Evolutionary conservation across 1,140 invertebrate genomes (phyloP), one percentile per base, ranked within the genome.

Genomic region (Arion vulgaris): DNA sequence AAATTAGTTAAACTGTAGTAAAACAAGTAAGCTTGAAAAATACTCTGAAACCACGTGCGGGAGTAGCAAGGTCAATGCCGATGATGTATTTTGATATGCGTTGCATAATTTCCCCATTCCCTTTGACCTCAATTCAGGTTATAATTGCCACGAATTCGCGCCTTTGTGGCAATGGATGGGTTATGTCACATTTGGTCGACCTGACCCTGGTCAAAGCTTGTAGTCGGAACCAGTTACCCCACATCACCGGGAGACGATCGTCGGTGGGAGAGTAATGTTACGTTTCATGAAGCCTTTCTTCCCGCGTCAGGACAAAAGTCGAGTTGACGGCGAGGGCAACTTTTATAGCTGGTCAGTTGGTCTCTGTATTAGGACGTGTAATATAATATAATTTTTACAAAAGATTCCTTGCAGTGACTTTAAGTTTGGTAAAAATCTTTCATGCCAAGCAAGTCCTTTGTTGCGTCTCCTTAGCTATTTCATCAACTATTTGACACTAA

Each of bases 261-360:
- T 28, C n/a, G 0, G n/a, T 57, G n/a, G n/a, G 0, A 2, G 62
- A 66, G 62, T 66, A 66, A 66, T 66, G n/a, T 66, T 66, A 66
- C 62, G 28, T 66, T 2, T 2, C n/a, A 28, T n/a, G 28, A 28
- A 32, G 7, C 28, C 28, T 66, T 66, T 34, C 28, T 66, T 23
- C 28, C n/a, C n/a, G 2, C n/a, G 62, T 1, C n/a, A 32, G 62
- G n/a, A 34, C 62, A 66, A 66, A 66, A 28, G 62, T 34, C n/a
- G 19, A 66, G 62, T 66, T 66, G 62, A 66, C n/a, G 9, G 62
- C 62, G 62, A 66, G 62, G 62, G 62, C 62, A 66, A 34, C 62
- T 66, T 66, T 32, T 32, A 32, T 19, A 23, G 51, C 23, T 4
- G 5, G 51, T 11, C 26, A 15, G 2, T 17, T 57, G 5, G 68